A percentile compares a stretch with the other conserved stretches of the same genome.
Conservation (phyloP, 2,888 invertebrate species). For the Nomada lathburiana region DNA sequence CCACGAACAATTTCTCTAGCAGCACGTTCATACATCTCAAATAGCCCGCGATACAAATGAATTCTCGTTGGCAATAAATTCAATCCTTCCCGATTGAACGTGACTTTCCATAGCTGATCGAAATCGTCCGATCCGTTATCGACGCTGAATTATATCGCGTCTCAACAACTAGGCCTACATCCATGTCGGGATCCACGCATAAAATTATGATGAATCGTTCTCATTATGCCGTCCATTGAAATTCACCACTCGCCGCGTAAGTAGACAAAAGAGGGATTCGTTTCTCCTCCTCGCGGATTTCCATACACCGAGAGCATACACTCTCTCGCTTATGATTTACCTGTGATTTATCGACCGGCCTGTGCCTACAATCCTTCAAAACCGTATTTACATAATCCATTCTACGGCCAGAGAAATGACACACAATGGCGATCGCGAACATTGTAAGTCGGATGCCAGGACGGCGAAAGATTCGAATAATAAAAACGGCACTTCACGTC, state of each 20-base stretch:
- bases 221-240: conserved; percentile 54
- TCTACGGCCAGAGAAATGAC: conserved; percentile 42
- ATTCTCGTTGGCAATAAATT: conserved; percentile 22
- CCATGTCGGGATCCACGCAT: conserved; percentile 26
- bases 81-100: conserved; percentile 28
- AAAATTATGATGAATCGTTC: conserved; percentile 53
- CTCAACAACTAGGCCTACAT: conserved; percentile 23
- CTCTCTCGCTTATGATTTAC: conserved; percentile 49
- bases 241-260: conserved; percentile 42
- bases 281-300: conserved; percentile 44
- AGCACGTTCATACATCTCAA: not conserved
- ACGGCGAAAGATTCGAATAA: conserved; percentile 44
- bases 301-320: conserved; percentile 41
- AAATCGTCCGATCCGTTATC: conserved; percentile 26
- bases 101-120: conserved; percentile 27
- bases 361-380: conserved; percentile 59
- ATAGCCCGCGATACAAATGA: not conserved
- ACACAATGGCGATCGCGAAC: conserved; percentile 42
- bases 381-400: conserved; percentile 60
- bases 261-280: conserved; percentile 57
- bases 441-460: conserved; percentile 8
- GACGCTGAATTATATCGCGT: conserved; percentile 29
- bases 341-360: conserved; percentile 56
- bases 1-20: too few relatives aligned
- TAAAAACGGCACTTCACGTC: conserved; percentile 39